Base-by-base conservation (phyloP, 2,888 invertebrate genomes). In the Adelphocoris suturalis region DNA sequence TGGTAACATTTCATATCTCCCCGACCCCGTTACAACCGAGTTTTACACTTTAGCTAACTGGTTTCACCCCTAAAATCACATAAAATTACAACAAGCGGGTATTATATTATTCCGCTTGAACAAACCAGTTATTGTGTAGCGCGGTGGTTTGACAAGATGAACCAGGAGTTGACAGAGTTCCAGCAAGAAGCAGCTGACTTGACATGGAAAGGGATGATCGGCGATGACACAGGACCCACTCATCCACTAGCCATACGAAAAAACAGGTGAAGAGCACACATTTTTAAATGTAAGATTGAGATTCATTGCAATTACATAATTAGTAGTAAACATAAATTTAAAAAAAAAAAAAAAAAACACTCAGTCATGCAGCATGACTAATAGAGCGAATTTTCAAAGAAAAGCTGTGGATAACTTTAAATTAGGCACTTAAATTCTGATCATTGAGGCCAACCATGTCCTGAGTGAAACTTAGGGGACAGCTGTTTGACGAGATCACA, bases 161-260 rank as follows among this genome's bases (percentile, higher is more conserved):
- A 90, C 85, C 28, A 55, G 57, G 90, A 90, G 27, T 82, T 90
- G 52, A 52, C 75, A 0, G 19, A 76, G 13, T 52, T 76, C 52
- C 87, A 85, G 9, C 90, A 57, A 19, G 16, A 48, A 28, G 68
- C 86, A 4, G 61, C 90, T 13, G 86, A 85, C 4, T 1, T 28
- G 13, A 90, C 85, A 4, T 90, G 90, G 90, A 90, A 86, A 61
- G 85, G 57, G 27, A 86, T 90, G 86, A 48, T 86, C 11, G 90
- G 90, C n/a, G 80, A n/a, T 23, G 86, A 48, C 12, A 76, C 90
- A 16, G 88, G 78, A 19, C 23, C 68, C 52, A 52, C 52, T 23
- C 9, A 55, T 23, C 48, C 12, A 0, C 11, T 88, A 12, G 48
- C 78, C 13, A 19, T 28, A 28, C 11, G 27, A 28, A 89, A 68